A percentile compares a stretch with the other conserved stretches of the same genome.
Conservation (phyloP, 2,797 vertebrate genomes). For the Heteromormyrus szaboi region DNA sequence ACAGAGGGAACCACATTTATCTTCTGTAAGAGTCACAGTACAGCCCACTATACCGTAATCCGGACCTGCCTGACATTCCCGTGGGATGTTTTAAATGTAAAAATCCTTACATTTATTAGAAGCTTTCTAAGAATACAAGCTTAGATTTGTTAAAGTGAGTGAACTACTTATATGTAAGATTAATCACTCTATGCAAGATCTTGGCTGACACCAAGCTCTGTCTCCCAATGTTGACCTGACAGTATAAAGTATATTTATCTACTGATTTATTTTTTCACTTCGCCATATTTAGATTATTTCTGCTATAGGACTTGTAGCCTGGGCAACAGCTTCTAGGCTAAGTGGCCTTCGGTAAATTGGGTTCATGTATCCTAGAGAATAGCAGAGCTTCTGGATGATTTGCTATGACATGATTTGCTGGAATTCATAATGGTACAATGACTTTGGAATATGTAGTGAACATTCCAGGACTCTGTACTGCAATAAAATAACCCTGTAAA, state of each 20-base stretch:
- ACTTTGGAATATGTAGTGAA: not conserved
- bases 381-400: not conserved
- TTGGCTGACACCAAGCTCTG: not conserved
- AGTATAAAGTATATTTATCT: not conserved
- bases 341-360: conserved; percentile 10
- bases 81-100: not conserved
- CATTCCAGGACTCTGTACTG: not conserved
- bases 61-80: not conserved
- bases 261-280: not conserved
- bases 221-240: not conserved
- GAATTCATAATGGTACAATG: not conserved
- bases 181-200: not conserved
- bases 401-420: not conserved
- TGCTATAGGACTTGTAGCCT: not conserved
- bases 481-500: not conserved
- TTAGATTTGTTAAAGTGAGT: not conserved
- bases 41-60: not conserved
- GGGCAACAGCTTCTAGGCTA: not conserved
- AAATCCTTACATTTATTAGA: not conserved
- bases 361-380: not conserved
- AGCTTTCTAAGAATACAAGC: not conserved
- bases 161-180: conserved; percentile 2
- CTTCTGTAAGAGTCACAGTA: not conserved
- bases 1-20: not conserved
- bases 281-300: not conserved